Evolutionary conservation across 1,140 invertebrate species (phyloP).

Genomic region (Acromyrmex charruanus): DNA sequence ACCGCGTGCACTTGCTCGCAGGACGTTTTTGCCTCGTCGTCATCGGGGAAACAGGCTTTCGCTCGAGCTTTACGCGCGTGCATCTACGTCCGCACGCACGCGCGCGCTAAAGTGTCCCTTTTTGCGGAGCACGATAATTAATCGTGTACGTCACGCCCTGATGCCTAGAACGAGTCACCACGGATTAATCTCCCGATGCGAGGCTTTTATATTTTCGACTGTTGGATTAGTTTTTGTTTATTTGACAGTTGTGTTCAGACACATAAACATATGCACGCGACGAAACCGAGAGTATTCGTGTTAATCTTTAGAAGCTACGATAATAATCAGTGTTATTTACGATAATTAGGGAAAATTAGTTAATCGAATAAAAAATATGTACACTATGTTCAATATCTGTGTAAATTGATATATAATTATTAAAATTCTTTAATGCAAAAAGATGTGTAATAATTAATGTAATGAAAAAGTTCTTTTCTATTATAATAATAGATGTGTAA

Average conservation of each 20-base stretch:
- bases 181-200: conserved; percentile 13
- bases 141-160: conserved; percentile 54
- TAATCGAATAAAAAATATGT: not conserved
- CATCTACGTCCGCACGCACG: conserved; percentile 34
- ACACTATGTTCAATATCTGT: not conserved
- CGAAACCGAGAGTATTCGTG: not conserved
- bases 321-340: not conserved
- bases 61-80: conserved; percentile 33
- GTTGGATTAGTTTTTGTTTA: conserved; percentile 36
- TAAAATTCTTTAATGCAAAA: not conserved
- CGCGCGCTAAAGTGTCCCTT: conserved; percentile 29
- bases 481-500: not conserved
- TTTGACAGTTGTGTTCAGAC: not conserved
- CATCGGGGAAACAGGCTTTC: conserved; percentile 40
- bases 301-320: not conserved
- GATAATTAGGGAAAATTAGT: not conserved
- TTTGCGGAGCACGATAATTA: conserved; percentile 41
- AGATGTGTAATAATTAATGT: not conserved
- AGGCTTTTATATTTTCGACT: conserved; percentile 34
- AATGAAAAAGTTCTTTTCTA: not conserved
- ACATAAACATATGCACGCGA: not conserved
- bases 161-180: conserved; percentile 25
- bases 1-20: conserved; percentile 1
- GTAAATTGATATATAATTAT: not conserved
- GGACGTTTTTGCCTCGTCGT: conserved; percentile 18